Evolutionary conservation across 2,113 vertebrate species (phyloP).

Genomic region (Thunnus maccoyii): DNA sequence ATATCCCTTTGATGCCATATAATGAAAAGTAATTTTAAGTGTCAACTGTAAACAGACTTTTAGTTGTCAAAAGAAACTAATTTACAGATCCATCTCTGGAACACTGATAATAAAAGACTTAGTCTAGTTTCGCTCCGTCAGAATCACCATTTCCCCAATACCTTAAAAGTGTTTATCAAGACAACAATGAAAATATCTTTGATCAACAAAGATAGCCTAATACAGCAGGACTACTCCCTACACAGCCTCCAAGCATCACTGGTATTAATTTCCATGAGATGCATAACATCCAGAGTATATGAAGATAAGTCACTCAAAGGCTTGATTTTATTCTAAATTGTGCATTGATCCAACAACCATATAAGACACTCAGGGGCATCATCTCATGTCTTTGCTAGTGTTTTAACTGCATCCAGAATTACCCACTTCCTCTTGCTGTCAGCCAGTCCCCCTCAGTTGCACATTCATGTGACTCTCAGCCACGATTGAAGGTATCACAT

Average conservation of each 20-base stretch:
- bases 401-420: slow-evolving; percentile 30
- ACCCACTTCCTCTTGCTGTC: slow-evolving; percentile 16
- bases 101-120: background rate
- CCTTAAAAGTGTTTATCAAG: background rate
- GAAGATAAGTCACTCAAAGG: too few relatives aligned
- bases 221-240: background rate
- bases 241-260: background rate
- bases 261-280: background rate
- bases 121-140: background rate
- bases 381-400: background rate
- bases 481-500: slow-evolving; percentile 17
- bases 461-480: slow-evolving; percentile 10
- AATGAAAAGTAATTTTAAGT: background rate
- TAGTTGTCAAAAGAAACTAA: background rate
- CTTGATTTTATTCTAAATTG: slow-evolving; percentile 33
- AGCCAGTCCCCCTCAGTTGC: slow-evolving; percentile 5
- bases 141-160: background rate
- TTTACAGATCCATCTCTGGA: background rate
- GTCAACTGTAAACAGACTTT: background rate
- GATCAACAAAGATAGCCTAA: background rate
- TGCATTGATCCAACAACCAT: slow-evolving; percentile 15
- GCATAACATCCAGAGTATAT: too few relatives aligned
- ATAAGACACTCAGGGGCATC: slow-evolving; percentile 4
- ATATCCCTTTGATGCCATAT: background rate
- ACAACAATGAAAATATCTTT: background rate